Base-by-base conservation (phyloP, 2,113 vertebrate species). In the Rhegmatorhina hoffmannsi region DNA sequence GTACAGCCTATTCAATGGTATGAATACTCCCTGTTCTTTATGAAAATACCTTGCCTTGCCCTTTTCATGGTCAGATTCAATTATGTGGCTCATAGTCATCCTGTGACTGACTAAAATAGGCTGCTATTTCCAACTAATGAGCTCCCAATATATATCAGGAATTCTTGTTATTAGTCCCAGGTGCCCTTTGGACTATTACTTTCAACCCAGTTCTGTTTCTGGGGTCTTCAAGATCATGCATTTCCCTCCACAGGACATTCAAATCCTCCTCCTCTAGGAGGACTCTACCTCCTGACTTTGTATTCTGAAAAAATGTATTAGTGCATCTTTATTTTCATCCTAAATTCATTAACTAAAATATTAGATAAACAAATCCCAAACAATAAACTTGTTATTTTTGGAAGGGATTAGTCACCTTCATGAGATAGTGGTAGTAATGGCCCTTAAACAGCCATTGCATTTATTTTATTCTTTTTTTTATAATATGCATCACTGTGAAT, bases 61-160 rank as follows among this genome's bases (percentile, higher is more conserved):
- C 55, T 83, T 95, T 88, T 93, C 59, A 38, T 93, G 90, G 79
- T 94, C 88, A 55, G n/a, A 92, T 80, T 92, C 72, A 84, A 86
- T 95, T 88, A 88, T 91, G 50, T 67, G 46, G 67, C 83, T 83
- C 79, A 66, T 73, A 90, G 34, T 88, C 68, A 74, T 87, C 62
- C 78, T 72, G 14, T 87, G 58, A 36, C 81, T 78, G 64, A 59
- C 72, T 92, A 63, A 92, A 93, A 95, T n/a, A 92, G 76, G 36
- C 83, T 90, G 79, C 76, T 93, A 15, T 84, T 95, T 88, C 55
- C 64, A 86, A 23, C 49, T 96, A 96, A 94, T 93, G 86, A 95
- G 64, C 59, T 95, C 88, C 83, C 55, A 70, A 31, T 77, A 50
- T 88, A 43, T 59, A 81, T 28, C 34, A 67, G 86, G 64, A 84